Base-by-base conservation (phyloP, 2,888 invertebrate species). In the Gortyna flavago region DNA sequence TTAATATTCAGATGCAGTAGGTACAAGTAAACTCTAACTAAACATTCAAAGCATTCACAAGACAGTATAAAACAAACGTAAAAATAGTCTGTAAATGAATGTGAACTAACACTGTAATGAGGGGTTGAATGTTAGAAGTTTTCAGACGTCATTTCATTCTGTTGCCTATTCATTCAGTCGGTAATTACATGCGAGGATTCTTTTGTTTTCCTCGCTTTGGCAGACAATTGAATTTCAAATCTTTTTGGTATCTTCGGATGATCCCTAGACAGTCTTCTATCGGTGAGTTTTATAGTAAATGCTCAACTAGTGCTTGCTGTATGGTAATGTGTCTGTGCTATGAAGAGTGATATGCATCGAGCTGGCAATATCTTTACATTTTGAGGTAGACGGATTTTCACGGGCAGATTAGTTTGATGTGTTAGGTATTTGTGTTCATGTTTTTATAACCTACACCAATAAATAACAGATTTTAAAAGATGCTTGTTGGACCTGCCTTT, bases 181-280 rank as follows among this genome's bases (percentile, higher is more conserved):
- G 93, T 95, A 95, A 94, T 95, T 94, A 93, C 92, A 94, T 93
- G 93, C 92, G 90, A 91, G 81, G 86, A 90, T 91, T 93, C 91
- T 90, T 93, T 95, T 93, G 92, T 93, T 91, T 90, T 91, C 90
- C 86, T 86, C 87, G 89, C 91, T 92, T 92, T 89, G 84, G 90
- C 89, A 93, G 92, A 94, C 93, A 94, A 94, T 94, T 93, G 92
- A 93, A 93, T 93, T 93, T 92, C 87, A 91, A 93, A 93, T 92
- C 85, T 83, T 87, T 90, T 91, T 89, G 89, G 91, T 90, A 91
- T 90, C 87, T 82, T 87, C 65, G 77, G 89, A 90, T 91, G 89
- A 92, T 93, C 90, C 87, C 88, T 78, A 87, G 87, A 87, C 80
- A 67, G 57, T 61, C 38, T 86, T 85, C 80, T 80, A 87, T 88